These are phyloP conservation scores for Drosophila kurseongensis DNA, from an alignment of 1,140 invertebrate genomes.

Conservation along the genomic window DNA sequence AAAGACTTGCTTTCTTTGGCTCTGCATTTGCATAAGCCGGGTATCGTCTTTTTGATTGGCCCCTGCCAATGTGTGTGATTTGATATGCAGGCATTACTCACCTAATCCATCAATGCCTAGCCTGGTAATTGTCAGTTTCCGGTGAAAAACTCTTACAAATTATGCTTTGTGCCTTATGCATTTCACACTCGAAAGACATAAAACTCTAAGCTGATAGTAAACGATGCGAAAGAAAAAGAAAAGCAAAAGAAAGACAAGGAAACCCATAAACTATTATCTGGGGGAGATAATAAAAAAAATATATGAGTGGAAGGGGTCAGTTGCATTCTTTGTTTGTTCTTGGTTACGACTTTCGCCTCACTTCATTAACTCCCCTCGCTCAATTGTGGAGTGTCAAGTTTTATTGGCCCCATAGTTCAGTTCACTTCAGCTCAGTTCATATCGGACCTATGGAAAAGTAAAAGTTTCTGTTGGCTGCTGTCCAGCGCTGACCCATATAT, in stretches of 20 bases:
- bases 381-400: conserved; percentile 74
- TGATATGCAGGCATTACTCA: conserved; percentile 29
- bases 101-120: conserved; percentile 24
- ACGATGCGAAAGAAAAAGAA: conserved; percentile 31
- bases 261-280: conserved; percentile 55
- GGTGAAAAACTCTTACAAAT: conserved; percentile 61
- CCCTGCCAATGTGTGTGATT: conserved; percentile 22
- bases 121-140: conserved; percentile 63
- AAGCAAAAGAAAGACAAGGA: conserved; percentile 16
- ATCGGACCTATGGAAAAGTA: conserved; percentile 45
- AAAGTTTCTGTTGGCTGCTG: conserved; percentile 56
- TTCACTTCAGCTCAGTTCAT: conserved; percentile 32
- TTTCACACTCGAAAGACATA: conserved; percentile 57
- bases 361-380: conserved; percentile 43
- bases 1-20: conserved; percentile 20
- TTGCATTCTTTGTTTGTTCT: conserved; percentile 75
- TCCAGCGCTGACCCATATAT: conserved; percentile 63
- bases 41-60: conserved; percentile 47
- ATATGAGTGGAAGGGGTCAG: background rate
- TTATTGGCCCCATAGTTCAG: conserved; percentile 64
- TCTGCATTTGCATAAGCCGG: conserved; percentile 50
- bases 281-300: conserved; percentile 11
- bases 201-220: conserved; percentile 52
- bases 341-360: conserved; percentile 73
- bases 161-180: conserved; percentile 46